Evolutionary conservation across 2,888 invertebrate species (phyloP), one percentile per base, ranked within the genome.

Genomic region (Lissonota sp.): DNA sequence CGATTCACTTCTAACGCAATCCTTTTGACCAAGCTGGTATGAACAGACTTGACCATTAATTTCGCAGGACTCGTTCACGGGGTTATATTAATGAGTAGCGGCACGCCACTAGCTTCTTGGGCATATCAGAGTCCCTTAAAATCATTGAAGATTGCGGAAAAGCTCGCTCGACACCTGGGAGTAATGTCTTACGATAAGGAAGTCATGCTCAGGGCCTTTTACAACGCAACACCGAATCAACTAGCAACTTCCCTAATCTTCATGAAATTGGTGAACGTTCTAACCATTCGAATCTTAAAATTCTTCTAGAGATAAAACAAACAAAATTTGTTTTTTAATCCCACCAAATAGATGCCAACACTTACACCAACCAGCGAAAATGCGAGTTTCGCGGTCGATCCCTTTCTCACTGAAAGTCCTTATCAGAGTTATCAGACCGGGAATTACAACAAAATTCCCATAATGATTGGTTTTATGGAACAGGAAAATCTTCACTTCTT

Each of bases 41-140:
- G 7, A 58, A 40, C 8, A 4, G 39, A 8, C 7, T 10, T 62
- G 0, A 3, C 1, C 26, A 26, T 26, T 12, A 16, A 80, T 46
- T 58, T 42, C 10, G 37, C 55, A 90, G 94, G 94, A 12, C 87
- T 94, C 49, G 95, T 94, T 78, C 94, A 94, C 79, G 93, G 93
- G 90, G 93, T 93, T 0, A 94, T 94, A 75, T 92, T 94, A 6
- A 94, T 94, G 86, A 94, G n/a, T n/a, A n/a, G 94, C n/a, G 94
- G 94, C 0, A 93, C 93, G 0, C 92, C 93, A 6, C 84, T 94
- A 53, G 86, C 92, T 51, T 93, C 91, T n/a, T 94, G 94, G 94
- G 93, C 93, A 53, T 92, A 92, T 70, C 70, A 72, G 5, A 39
- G 72, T 5, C 66, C 71, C 4, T 6, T 26, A 5, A 16, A 63